A percentile compares a stretch with the other conserved stretches of the same genome.
phyloP scores from a whole-genome alignment of 2,113 vertebrate genomes.

The Oncorhynchus gorbuscha region DNA sequence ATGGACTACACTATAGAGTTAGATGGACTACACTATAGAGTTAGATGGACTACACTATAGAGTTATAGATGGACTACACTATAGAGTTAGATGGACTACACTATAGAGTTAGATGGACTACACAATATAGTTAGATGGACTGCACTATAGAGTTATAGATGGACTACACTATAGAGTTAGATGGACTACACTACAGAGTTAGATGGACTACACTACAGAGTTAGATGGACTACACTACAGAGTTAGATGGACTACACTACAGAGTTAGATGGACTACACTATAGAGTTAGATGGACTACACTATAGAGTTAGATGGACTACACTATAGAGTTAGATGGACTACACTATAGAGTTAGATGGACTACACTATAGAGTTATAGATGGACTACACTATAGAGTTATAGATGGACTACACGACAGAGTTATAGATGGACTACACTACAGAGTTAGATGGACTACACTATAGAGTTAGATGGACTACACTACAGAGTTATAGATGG shows the following conservation, averaged over 20 bases:
- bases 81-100: conserved; percentile 16
- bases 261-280: conserved; percentile 16
- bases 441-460: background rate
- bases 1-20: background rate
- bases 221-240: conserved; percentile 6
- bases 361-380: background rate
- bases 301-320: conserved; percentile 12
- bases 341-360: background rate
- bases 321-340: background rate
- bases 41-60: conserved; percentile 1
- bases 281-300: background rate
- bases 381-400: conserved; percentile 6
- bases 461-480: conserved; percentile 12
- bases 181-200: background rate
- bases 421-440: conserved; percentile 17
- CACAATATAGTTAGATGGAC: conserved; percentile 8
- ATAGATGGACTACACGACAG: background rate
- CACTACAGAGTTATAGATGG: background rate
- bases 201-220: background rate
- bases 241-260: no score
- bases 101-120: background rate
- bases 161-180: background rate
- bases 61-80: no score
- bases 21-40: background rate
- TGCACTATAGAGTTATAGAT: background rate